Percentiles rank a stretch among this genome's conserved stretches.
These are phyloP conservation scores for Eidolon dupreanum DNA, from an alignment of 2,797 vertebrate species.

Conservation along the genomic window DNA sequence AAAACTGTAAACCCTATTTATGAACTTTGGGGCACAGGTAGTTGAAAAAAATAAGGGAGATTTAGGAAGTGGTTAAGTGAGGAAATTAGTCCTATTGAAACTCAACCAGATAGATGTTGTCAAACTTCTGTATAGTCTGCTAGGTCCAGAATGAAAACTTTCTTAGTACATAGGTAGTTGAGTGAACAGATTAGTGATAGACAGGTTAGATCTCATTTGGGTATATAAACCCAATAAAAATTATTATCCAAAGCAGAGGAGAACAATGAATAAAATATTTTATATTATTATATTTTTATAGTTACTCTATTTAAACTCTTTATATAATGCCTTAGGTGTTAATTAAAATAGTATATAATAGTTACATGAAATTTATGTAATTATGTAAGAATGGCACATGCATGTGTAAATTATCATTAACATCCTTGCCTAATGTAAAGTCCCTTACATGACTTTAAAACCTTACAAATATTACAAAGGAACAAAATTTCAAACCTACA, in stretches of 20 bases:
- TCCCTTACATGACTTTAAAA: not conserved
- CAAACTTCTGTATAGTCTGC: not conserved
- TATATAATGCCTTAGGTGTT: not conserved
- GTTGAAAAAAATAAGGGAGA: not conserved
- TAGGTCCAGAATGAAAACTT: constrained; percentile 3
- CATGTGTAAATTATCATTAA: not conserved
- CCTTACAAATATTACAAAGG: not conserved
- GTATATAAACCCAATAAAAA: not conserved
- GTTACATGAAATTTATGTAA: not conserved
- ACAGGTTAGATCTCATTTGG: not conserved
- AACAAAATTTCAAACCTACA: not conserved
- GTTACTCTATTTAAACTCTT: not conserved
- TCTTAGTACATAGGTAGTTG: not conserved
- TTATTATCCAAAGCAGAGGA: not conserved
- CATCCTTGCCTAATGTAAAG: not conserved
- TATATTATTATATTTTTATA: not conserved
- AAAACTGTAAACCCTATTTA: not conserved
- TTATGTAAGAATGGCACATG: not conserved
- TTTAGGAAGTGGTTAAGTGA: not conserved
- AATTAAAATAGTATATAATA: not conserved
- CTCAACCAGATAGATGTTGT: not conserved
- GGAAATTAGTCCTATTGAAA: constrained; percentile 2
- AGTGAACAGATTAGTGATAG: not conserved
- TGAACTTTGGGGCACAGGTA: not conserved
- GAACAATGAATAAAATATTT: not conserved